Conservation (phyloP, 2,888 invertebrate genomes). For the Tinea semifulvella region DNA sequence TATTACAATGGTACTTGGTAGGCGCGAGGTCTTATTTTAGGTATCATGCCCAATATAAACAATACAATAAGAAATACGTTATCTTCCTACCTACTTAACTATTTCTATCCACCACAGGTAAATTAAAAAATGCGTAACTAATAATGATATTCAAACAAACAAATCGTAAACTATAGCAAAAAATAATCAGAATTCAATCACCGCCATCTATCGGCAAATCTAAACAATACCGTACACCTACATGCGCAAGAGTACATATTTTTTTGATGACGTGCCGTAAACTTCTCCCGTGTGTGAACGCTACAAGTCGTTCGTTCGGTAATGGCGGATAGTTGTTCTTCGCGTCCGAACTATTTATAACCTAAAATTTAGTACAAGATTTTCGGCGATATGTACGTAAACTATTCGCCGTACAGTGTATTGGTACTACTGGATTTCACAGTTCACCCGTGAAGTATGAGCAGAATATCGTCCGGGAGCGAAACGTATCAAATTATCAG, state of each 20-base stretch:
- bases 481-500: conserved; percentile 43
- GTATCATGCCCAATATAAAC: no score
- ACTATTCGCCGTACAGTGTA: conserved; percentile 60
- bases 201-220: conserved; percentile 1
- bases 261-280: conserved; percentile 48
- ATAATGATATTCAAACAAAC: neutral
- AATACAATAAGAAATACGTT: no score
- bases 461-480: conserved; percentile 48
- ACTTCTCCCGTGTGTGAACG: conserved; percentile 26
- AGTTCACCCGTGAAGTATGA: conserved; percentile 60
- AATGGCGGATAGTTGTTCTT: conserved; percentile 67
- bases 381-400: conserved; percentile 67
- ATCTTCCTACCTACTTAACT: no score
- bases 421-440: conserved; percentile 59
- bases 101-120: no score
- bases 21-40: no score
- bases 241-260: conserved; percentile 13
- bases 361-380: conserved; percentile 67
- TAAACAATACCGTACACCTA: neutral
- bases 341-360: conserved; percentile 68
- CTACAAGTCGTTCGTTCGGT: conserved; percentile 60
- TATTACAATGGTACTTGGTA: no score
- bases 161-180: neutral
- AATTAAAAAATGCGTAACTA: no score
- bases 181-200: neutral